Base-by-base conservation (phyloP, 1,140 invertebrate species). In the Rhopalosiphum padi region DNA sequence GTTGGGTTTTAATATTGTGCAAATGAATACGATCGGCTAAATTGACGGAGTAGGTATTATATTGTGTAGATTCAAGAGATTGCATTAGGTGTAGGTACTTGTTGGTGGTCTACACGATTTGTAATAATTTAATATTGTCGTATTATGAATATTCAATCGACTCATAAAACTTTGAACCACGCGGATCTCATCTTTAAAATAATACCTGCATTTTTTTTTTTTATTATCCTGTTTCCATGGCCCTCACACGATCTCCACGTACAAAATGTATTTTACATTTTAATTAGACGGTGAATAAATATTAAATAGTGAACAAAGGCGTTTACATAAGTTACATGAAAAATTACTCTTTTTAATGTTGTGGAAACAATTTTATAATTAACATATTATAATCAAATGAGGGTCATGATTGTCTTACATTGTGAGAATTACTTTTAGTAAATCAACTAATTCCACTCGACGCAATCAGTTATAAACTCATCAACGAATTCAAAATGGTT, bases 381-480 rank as follows among this genome's bases (percentile, higher is more conserved):
- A 35, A 53, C 87, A 89, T 89, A 89, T 77, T 77, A 77, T 89
- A 89, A 89, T 89, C 46, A 48, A n/a, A 88, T 18, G 30, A 48
- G 86, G n/a, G 23, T 21, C 86, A 41, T 48, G 86, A 35, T 88
- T 88, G 46, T 88, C 86, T 41, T 21, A 87, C 86, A 51, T 46
- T 88, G 86, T 89, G 46, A 53, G 48, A 89, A 89, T 89, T 53
- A 37, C n/a, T 37, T 3, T 89, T 25, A 11, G 88, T 25, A 48
- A 89, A 89, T 89, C 35, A 35, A 55, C 88, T 37, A 25, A 37
- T 48, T 89, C 51, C 48, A 25, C 51, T 23, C 21, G 1, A 6
- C 60, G 88, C 88, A 89, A 89, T 89, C 88, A 53, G 48, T 89
- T 89, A 89, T 89, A 55, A 89, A 89, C 88, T 89, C 88, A 37